These are phyloP conservation scores for Nothoprocta pentlandii DNA, from an alignment of 2,113 vertebrate genomes.

Conservation along the genomic window DNA sequence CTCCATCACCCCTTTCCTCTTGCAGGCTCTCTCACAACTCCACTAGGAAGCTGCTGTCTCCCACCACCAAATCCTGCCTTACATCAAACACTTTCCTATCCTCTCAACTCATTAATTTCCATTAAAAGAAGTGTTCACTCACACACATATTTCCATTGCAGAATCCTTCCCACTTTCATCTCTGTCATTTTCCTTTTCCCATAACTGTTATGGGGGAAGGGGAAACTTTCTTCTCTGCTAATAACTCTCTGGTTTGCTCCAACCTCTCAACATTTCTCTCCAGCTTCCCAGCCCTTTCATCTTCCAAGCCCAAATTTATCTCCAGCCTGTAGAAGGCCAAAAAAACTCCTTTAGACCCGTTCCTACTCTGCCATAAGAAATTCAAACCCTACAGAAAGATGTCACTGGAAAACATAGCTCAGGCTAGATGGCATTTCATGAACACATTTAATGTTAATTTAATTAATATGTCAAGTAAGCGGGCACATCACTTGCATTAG, in stretches of 20 bases:
- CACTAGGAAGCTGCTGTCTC: neutral
- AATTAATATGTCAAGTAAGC: too few species aligned
- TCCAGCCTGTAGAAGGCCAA: neutral
- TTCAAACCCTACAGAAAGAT: neutral
- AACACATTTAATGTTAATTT: too few species aligned
- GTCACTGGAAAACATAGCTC: neutral
- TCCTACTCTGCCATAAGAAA: neutral
- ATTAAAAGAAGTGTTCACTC: neutral
- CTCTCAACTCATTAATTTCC: neutral
- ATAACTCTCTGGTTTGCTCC: neutral
- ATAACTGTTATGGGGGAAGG: accelerated
- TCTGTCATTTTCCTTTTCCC: neutral
- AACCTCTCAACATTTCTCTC: neutral
- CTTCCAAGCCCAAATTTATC: neutral
- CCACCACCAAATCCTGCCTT: constrained; percentile 1
- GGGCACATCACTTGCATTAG: accelerated
- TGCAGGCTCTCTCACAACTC: constrained; percentile 12
- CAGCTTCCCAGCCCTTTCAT: neutral
- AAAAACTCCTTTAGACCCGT: neutral
- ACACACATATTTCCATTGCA: neutral
- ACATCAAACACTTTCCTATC: neutral
- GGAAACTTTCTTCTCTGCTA: neutral
- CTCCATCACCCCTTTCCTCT: neutral
- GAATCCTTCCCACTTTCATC: neutral
- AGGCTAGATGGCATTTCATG: neutral